Base-by-base conservation (phyloP, 2,113 vertebrate species). In the Tenebrosternarchus preto region DNA sequence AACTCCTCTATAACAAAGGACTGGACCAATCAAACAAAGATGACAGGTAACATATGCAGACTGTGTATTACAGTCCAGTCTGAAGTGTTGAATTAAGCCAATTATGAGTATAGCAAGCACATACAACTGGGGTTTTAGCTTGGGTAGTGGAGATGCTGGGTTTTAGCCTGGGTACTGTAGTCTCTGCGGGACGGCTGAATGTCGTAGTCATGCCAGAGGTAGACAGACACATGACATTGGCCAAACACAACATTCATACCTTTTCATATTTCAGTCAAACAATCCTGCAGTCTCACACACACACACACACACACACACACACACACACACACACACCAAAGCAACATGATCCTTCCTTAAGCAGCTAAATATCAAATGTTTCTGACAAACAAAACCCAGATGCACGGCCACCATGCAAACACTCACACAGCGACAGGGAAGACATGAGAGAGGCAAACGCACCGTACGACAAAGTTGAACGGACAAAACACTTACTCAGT, bases 61-160 rank as follows among this genome's bases (percentile, higher is more conserved):
- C 64, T n/a, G 31, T 20, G 20, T 68, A 33, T 67, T 68, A 68
- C 31, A 68, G 64, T 68, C 64, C 64, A 20, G 31, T 68, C 31
- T 19, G 36, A 39, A 22, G 33, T 39, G 9, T 22, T 68, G 33
- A 12, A 39, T 22, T 39, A 68, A 39, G 31, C 33, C 11, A 68
- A n/a, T 1, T 11, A 33, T 16, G 33, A 33, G 31, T 39, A 50
- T 12, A n/a, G 9, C 9, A 39, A 39, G 64, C 11, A 12, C 7
- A 19, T 12, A n/a, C n/a, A 17, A 19, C 17, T 20, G 27, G 5
- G 33, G 29, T 5, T 36, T 68, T 68, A 8, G 9, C 1, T 20
- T 39, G 29, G 2, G 33, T 22, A 12, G 17, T 12, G 12, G 9
- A 12, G 31, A n/a, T 36, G 33, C 6, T 36, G 33, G 33, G 2